Conservation (phyloP, 2,113 vertebrate species). For the Carassius gibelio region DNA sequence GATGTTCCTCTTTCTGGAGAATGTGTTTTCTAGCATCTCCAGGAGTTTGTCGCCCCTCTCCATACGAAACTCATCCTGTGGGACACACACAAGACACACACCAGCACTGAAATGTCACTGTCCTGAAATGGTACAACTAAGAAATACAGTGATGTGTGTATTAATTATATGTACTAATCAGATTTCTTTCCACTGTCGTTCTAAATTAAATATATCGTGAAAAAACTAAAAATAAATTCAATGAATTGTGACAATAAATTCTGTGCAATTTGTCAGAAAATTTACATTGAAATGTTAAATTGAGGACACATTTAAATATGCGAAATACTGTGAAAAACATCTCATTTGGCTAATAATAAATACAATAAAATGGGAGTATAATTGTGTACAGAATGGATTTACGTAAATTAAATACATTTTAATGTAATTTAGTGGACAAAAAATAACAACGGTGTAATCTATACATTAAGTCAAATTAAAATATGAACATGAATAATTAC, state of each 20-base stretch:
- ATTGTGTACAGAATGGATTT: background rate
- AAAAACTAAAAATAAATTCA: too few relatives aligned
- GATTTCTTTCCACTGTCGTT: too few relatives aligned
- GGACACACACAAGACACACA: background rate
- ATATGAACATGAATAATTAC: too few relatives aligned
- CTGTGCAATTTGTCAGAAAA: background rate
- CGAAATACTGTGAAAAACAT: too few relatives aligned
- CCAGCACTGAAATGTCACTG: too few relatives aligned
- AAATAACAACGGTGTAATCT: too few relatives aligned
- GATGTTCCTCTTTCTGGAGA: constrained; percentile 82
- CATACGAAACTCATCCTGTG: constrained; percentile 87
- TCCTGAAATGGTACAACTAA: too few relatives aligned
- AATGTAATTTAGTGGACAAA: background rate
- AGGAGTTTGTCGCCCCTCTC: constrained; percentile 83
- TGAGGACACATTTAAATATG: background rate
- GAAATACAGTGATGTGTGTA: too few relatives aligned
- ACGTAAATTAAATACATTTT: background rate
- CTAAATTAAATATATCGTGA: too few relatives aligned
- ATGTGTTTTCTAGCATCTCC: constrained; percentile 84
- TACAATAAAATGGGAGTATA: background rate
- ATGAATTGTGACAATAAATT: too few relatives aligned
- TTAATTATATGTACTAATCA: too few relatives aligned
- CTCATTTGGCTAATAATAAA: background rate
- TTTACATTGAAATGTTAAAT: background rate
- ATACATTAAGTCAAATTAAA: too few relatives aligned